phyloP scores from a whole-genome alignment of 53 echinoderm and acorn worm species.

The Echinometra lucunter region DNA sequence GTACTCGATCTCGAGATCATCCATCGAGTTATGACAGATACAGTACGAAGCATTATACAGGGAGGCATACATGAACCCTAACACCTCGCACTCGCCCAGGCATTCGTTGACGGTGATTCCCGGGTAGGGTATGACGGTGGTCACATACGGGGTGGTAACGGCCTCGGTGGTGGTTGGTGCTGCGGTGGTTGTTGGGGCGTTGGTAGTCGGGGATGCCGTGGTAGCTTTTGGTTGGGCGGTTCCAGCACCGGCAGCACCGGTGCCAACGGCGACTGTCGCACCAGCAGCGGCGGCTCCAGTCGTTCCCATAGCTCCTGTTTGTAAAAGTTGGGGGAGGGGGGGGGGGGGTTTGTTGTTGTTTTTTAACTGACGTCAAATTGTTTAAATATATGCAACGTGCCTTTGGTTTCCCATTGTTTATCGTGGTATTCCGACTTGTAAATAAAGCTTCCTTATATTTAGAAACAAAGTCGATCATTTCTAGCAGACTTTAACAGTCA shows the following conservation, averaged over 20 bases:
- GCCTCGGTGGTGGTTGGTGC: constrained; percentile 49
- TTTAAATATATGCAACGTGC: too few species aligned
- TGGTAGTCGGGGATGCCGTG: background rate
- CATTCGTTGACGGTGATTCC: constrained; percentile 77
- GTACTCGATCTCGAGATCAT: constrained; percentile 43
- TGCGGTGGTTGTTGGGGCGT: constrained; percentile 1
- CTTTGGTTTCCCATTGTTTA: too few species aligned
- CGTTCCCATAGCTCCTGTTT: background rate
- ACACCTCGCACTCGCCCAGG: constrained; percentile 69
- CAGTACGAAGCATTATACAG: constrained; percentile 75
- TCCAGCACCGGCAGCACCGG: background rate
- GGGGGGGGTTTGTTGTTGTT: too few species aligned
- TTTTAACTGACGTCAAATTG: too few species aligned
- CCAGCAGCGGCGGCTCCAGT: background rate
- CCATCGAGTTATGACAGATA: constrained; percentile 77
- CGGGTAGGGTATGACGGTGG: constrained; percentile 70
- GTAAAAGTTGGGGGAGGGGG: too few species aligned
- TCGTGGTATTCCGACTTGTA: too few species aligned
- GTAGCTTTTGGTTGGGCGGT: background rate
- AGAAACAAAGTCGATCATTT: too few species aligned
- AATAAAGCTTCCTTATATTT: too few species aligned
- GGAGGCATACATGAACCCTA: constrained; percentile 73
- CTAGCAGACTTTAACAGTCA: too few species aligned
- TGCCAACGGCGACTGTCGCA: background rate
- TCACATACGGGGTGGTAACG: constrained; percentile 46